Evolutionary conservation across 2,797 vertebrate genomes (phyloP), one percentile per base, ranked within the genome.

Genomic region (Eremophila alpestris): DNA sequence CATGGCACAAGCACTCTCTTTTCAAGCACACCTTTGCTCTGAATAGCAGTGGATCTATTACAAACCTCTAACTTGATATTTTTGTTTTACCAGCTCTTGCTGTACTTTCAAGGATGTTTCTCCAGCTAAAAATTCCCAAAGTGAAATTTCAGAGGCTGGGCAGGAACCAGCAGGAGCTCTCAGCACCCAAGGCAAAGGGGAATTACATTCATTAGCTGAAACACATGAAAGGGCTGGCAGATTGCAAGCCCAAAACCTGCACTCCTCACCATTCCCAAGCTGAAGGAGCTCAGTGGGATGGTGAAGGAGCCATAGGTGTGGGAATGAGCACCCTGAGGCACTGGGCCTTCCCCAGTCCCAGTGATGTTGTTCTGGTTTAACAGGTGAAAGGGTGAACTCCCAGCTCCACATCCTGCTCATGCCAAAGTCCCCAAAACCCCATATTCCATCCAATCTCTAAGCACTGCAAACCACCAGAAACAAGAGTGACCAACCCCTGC

Each of bases 121-220:
- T 46, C 64, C 58, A 83, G 36, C 30, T 64, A 38, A 20, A 5
- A n/a, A 82, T 16, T 59, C 70, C 43, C 60, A 24, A n/a, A 38
- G 62, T 2, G 22, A 16, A 55, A 11, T 41, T 52, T 34, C 64
- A 5, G 1, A 17, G 0, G 0, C 9, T 0, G 0, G 88, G 71
- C 73, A 90, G 56, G 65, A 83, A 32, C 41, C 65, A 36, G 79
- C 71, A 77, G 71, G 71, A 91, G 58, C 73, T 86, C 85, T 14
- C 13, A 10, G 73, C 77, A 90, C 69, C 80, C 58, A 81, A n/a
- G n/a, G 88, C 65, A 0, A 75, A 65, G 51, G 54, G 51, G 69
- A 94, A 88, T 78, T 64, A 70, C 65, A 43, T 29, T 19, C 63
- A 76, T 93, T 58, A 85, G 56, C 22, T 1, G 20, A 87, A 41